Conservation (phyloP, 2,797 vertebrate species). For the Buceros bicornis region DNA sequence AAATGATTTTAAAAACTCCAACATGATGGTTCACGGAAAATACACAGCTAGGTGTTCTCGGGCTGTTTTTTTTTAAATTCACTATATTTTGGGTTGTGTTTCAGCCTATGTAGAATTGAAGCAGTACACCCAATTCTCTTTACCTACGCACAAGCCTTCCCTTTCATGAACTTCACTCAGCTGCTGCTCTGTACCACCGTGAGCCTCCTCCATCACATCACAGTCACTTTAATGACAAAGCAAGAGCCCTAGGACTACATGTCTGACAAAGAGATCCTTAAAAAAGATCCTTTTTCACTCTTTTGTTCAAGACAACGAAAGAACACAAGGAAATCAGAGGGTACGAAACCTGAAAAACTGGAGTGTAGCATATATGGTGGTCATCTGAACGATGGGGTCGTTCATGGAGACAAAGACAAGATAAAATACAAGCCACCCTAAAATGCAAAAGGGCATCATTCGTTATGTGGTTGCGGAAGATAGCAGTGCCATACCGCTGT, state of each 20-base stretch:
- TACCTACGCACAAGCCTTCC: not conserved
- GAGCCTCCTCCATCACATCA: not conserved
- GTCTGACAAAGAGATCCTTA: not conserved
- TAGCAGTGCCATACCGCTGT: not conserved
- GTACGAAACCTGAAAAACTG: not conserved
- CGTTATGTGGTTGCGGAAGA: not conserved
- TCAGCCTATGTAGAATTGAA: not conserved
- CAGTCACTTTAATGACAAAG: not conserved
- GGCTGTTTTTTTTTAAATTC: not conserved
- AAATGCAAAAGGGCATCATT: not conserved
- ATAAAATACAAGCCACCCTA: not conserved
- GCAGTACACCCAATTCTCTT: not conserved
- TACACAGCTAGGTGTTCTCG: fast-evolving
- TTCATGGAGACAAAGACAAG: not conserved
- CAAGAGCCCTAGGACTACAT: not conserved
- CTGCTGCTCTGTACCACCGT: not conserved
- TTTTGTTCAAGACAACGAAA: not conserved
- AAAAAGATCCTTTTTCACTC: not conserved
- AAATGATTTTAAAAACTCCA: not conserved
- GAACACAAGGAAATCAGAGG: not conserved
- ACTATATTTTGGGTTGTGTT: not conserved
- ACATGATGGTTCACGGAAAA: not conserved
- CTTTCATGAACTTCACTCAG: not conserved
- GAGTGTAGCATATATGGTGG: fast-evolving
- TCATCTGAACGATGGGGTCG: fast-evolving